Evolutionary conservation across 1,140 invertebrate genomes (phyloP), one percentile per base, ranked within the genome.

Genomic region (Potamilus streckersoni): DNA sequence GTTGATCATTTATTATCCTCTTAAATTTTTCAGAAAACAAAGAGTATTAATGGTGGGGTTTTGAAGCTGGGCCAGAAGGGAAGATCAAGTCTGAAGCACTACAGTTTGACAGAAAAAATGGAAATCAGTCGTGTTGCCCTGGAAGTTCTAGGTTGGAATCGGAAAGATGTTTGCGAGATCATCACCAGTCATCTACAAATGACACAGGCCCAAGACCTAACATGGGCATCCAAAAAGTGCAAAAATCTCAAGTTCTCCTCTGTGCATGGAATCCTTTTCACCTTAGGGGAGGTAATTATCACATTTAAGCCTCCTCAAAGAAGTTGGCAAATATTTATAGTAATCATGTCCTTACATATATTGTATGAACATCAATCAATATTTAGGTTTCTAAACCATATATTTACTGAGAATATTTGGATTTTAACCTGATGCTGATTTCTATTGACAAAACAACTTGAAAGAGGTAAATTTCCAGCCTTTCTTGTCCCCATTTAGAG

Each of bases 141-240:
- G 69, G 96, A 98, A 86, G 93, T 97, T 1, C 90, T 98, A 72
- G 95, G 97, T 82, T 98, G 96, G 97, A 88, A 88, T 64, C 94
- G 94, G 88, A 95, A 97, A 82, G 96, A 97, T 86, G 95, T 95
- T 2, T 93, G 93, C 84, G 97, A 97, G 86, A 93, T 95, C 70
- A 92, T 96, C 86, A 95, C 96, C 89, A 96, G 96, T 69, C 94
- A 94, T 86, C 91, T 98, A 77, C 91, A 95, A 66, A 96, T 94
- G 86, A 95, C 95, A 27, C 95, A 96, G 87, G 94, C 95, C 57
- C 94, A 95, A 62, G 96, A 97, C 87, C 95, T 95, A 90, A 96
- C 76, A 2, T 96, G 95, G 95, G 81, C 82, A 11, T 93, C 94
- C 76, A 83, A 86, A 75, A 94, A 95, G 87, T 94, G 94, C 73